Percentiles rank a stretch among this genome's conserved stretches.
Conservation (phyloP, 2,888 invertebrate genomes). For the Nomada ferruginata region DNA sequence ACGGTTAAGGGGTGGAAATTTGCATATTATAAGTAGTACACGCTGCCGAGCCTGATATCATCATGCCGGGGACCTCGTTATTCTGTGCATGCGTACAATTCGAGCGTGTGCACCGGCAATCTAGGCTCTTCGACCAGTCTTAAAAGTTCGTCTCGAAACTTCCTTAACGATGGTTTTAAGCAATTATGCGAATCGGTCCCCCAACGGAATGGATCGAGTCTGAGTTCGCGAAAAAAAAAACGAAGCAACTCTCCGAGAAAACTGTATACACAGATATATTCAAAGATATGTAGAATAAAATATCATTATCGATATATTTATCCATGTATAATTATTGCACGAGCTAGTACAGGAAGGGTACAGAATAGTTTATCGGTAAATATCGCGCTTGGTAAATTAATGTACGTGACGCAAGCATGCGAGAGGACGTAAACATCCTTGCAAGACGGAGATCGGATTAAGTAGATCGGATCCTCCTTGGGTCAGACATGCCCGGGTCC, state of each 20-base stretch:
- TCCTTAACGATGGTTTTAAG: conserved; percentile 46
- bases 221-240: background rate
- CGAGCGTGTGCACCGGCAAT: conserved; percentile 73
- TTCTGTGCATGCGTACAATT: conserved; percentile 79
- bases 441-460: conserved; percentile 78
- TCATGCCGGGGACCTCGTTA: conserved; percentile 80
- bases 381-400: conserved; percentile 64
- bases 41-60: conserved; percentile 81
- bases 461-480: conserved; percentile 78
- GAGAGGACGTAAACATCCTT: conserved; percentile 72
- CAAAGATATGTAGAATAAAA: too few relatives aligned
- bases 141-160: conserved; percentile 59
- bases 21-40: conserved; percentile 84
- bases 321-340: too few relatives aligned
- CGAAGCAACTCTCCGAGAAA: background rate
- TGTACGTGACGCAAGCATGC: conserved; percentile 72
- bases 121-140: conserved; percentile 63
- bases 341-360: background rate
- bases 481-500: conserved; percentile 78
- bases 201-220: background rate
- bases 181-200: conserved; percentile 36
- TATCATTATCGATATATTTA: too few relatives aligned
- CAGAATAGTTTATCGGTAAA: conserved; percentile 42
- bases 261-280: background rate
- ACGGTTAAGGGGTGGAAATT: conserved; percentile 76